Base-by-base conservation (phyloP, 2,113 vertebrate species). In the Stigmatopora argus region DNA sequence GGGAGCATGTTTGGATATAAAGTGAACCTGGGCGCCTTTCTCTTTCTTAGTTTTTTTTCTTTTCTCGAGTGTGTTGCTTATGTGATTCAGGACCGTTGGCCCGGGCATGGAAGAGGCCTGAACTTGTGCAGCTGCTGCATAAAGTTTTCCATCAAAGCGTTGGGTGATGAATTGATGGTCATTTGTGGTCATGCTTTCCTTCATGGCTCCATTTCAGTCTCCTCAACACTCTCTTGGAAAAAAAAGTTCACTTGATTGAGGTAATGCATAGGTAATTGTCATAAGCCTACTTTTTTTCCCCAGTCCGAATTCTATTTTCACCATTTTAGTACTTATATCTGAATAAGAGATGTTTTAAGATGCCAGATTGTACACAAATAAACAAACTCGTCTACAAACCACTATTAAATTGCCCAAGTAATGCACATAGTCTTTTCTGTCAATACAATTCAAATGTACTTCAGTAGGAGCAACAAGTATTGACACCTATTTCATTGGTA, bases 21-120 rank as follows among this genome's bases (percentile, higher is more conserved):
- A 13, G 62, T 89, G 89, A 92, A 88, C 89, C 84, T 77, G 74
- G 74, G 71, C 62, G 73, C 68, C 66, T 78, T 38, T 60, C 38
- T n/a, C 38, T 59, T 59, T 18, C 15, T 38, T 59, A 21, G 14
- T 9, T 61, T 45, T 45, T 41, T 9, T 61, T 45, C 23, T 21
- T 45, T 19, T 13, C 26, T 13, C 8, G 13, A 31, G 13, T 56
- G 53, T 31, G 23, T 78, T 78, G 74, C 69, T 64, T 83, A 69
- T 64, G 74, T 69, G 70, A 69, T 66, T 70, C 58, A 74, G 26
- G 46, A 72, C 66, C 64, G 77, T 77, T 67, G 73, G 53, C 52
- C 23, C 5, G 64, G 64, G 72, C 66, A 70, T 69, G 53, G 41
- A 66, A 45, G 49, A 58, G 70, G 57, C 21, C 46, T 64, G 67